Conservation (phyloP, 2,888 invertebrate genomes). For the Lycophotia porphyrea region DNA sequence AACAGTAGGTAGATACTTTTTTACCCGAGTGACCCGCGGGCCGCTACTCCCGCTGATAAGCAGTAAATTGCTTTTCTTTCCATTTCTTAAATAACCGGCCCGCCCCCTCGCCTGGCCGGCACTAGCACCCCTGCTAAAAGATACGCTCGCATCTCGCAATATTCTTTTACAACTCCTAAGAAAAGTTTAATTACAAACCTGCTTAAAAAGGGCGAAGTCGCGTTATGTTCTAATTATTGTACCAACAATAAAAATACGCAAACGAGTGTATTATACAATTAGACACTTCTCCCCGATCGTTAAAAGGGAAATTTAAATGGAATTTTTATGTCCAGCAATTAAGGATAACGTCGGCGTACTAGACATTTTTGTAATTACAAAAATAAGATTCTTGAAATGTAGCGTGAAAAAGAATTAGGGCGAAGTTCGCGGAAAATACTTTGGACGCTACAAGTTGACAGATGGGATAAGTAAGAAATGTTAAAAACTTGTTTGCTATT, state of each 20-base stretch:
- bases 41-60: constrained; percentile 84
- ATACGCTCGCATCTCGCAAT: constrained; percentile 81
- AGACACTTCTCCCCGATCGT: constrained; percentile 90
- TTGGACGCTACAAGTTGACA: constrained; percentile 80
- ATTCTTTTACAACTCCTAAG: constrained; percentile 84
- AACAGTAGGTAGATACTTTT: constrained; percentile 74
- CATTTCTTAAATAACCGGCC: constrained; percentile 86
- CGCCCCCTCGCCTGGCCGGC: constrained; percentile 66
- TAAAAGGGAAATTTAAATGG: constrained; percentile 91
- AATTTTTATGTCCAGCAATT: constrained; percentile 91
- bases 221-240: constrained; percentile 90
- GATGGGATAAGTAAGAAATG: constrained; percentile 82
- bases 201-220: constrained; percentile 85
- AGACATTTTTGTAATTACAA: constrained; percentile 91
- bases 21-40: constrained; percentile 82
- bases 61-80: constrained; percentile 89
- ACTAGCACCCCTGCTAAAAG: constrained; percentile 70
- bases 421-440: constrained; percentile 85
- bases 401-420: constrained; percentile 90
- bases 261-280: constrained; percentile 91
- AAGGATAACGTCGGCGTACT: constrained; percentile 90
- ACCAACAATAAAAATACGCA: constrained; percentile 90
- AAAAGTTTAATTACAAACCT: constrained; percentile 88
- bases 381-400: constrained; percentile 91
- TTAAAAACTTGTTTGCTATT: constrained; percentile 74